phyloP scores from a whole-genome alignment of 1,140 invertebrate species.

The Aporrectodea caliginosa region DNA sequence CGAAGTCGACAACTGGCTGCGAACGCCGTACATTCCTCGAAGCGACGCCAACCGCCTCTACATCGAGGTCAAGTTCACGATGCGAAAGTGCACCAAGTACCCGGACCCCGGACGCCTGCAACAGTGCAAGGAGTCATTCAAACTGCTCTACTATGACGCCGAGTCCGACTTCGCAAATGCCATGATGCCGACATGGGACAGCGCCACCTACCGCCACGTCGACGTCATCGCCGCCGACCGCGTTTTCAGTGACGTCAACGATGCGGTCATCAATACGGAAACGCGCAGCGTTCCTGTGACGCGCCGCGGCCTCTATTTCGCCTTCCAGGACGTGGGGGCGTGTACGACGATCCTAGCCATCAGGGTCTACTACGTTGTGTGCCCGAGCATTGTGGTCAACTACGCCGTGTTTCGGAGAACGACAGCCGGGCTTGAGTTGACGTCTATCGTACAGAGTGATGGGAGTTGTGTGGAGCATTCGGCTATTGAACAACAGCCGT shows the following conservation, averaged over 20 bases:
- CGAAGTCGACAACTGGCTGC: slow-evolving; percentile 98
- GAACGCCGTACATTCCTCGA: slow-evolving; percentile 92
- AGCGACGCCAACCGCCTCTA: slow-evolving; percentile 89
- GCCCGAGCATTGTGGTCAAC: slow-evolving; percentile 84
- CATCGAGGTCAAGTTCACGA: slow-evolving; percentile 88
- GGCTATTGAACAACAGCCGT: slow-evolving; percentile 60
- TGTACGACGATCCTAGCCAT: slow-evolving; percentile 93
- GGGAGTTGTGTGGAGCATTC: slow-evolving; percentile 48
- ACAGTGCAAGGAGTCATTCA: slow-evolving; percentile 76
- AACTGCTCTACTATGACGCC: slow-evolving; percentile 84
- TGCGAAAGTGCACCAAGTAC: slow-evolving; percentile 47
- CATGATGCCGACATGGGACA: slow-evolving; percentile 68
- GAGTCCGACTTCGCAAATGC: slow-evolving; percentile 60
- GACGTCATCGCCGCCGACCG: slow-evolving; percentile 85
- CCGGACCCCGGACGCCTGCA: slow-evolving; percentile 47
- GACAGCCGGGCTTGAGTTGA: slow-evolving; percentile 68
- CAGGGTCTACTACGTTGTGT: slow-evolving; percentile 94
- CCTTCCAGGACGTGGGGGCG: slow-evolving; percentile 92
- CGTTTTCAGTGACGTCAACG: slow-evolving; percentile 61
- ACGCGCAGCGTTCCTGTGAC: slow-evolving; percentile 87
- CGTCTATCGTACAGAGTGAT: slow-evolving; percentile 60
- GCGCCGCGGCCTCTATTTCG: slow-evolving; percentile 81
- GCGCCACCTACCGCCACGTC: slow-evolving; percentile 86
- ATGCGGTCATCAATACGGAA: slow-evolving; percentile 81
- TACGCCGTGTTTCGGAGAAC: slow-evolving; percentile 89